Evolutionary conservation across 2,888 invertebrate genomes (phyloP).

Genomic region (Griposia aprilina): DNA sequence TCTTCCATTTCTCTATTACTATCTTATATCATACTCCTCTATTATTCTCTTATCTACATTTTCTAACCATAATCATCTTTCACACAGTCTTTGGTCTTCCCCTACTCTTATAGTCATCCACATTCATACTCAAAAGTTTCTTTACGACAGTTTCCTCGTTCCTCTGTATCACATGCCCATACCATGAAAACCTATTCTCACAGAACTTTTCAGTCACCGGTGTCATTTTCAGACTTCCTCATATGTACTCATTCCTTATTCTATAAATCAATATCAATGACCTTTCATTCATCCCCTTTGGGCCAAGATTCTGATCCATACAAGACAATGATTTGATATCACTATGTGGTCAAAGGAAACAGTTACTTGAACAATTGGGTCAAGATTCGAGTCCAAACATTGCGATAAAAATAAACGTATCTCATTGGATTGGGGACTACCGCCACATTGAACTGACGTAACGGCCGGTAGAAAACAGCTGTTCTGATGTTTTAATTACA

Average conservation of each 20-base stretch:
- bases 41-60: neutral
- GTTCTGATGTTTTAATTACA: conserved; percentile 24
- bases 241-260: neutral
- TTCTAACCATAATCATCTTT: neutral
- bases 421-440: conserved; percentile 29
- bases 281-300: neutral
- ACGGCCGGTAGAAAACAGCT: conserved; percentile 31
- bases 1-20: too few species aligned
- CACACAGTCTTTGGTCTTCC: neutral
- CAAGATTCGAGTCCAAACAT: conserved; percentile 38
- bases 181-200: neutral
- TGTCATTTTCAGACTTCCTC: neutral
- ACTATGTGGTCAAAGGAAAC: conserved; percentile 37
- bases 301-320: neutral
- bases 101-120: neutral
- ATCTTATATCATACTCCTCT: too few species aligned
- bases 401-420: conserved; percentile 28
- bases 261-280: too few species aligned
- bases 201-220: neutral
- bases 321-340: neutral
- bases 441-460: conserved; percentile 24
- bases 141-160: neutral
- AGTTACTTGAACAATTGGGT: conserved; percentile 31
- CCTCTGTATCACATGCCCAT: neutral
- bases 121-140: neutral